A percentile compares a stretch with the other conserved stretches of the same genome.
These are phyloP conservation scores for Lasioglossum zephyrum DNA, from an alignment of 2,888 invertebrate species.

Conservation along the genomic window DNA sequence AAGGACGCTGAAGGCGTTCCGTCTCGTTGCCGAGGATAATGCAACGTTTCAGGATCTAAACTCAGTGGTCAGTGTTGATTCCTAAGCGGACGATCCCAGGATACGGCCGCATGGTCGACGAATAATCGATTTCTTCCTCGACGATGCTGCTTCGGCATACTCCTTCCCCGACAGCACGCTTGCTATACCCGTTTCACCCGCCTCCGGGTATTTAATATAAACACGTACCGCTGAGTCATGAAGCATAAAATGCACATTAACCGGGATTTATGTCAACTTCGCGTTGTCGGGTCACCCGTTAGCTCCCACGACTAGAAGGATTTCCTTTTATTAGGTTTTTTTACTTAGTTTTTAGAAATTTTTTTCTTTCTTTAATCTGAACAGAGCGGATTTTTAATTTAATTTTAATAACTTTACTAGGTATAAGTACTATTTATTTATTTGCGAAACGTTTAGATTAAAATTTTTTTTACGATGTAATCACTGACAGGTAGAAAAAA, in stretches of 20 bases:
- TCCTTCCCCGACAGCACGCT: constrained; percentile 1
- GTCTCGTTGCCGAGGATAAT: constrained; percentile 84
- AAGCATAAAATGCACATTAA: not conserved
- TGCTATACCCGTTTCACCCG: not conserved
- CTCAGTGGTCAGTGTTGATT: constrained; percentile 70
- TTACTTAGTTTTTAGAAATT: no score
- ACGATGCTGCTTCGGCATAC: not conserved
- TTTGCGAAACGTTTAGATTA: no score
- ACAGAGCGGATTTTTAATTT: no score
- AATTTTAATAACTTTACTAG: no score
- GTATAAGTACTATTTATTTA: no score
- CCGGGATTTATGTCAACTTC: not conserved
- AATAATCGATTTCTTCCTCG: constrained; percentile 64
- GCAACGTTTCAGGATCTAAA: constrained; percentile 78
- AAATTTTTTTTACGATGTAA: no score
- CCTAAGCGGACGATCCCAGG: constrained; percentile 68
- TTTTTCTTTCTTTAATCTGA: no score
- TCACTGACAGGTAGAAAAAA: no score
- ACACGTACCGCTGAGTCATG: not conserved
- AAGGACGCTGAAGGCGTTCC: constrained; percentile 81
- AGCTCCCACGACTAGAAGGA: no score
- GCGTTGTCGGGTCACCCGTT: not conserved
- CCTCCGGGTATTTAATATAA: constrained; percentile 3
- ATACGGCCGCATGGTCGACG: constrained; percentile 62
- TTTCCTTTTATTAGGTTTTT: no score